Base-by-base conservation (phyloP, 2,113 vertebrate genomes). In the Oxyura jamaicensis region DNA sequence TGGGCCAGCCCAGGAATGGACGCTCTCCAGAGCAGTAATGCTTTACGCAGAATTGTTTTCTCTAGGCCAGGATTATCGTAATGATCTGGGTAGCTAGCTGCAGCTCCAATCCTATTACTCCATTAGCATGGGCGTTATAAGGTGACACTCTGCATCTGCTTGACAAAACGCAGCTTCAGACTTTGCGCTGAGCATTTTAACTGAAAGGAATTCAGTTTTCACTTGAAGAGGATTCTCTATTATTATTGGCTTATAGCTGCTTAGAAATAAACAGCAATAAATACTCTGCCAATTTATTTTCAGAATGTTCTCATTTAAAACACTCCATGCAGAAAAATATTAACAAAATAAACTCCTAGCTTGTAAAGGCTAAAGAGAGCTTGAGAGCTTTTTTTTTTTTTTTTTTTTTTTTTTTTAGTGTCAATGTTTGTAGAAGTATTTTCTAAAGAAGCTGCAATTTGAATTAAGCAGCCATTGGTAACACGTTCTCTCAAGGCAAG, bases 271-370 rank as follows among this genome's bases (percentile, higher is more conserved):
- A 93, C 84, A 78, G 90, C 95, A 89, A 91, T 95, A 97, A 97
- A 97, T 81, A 93, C 86, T 10, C 94, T 78, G 67, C 93, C 96
- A 95, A 95, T 97, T 97, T 94, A 79, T 92, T 96, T 93, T 77
- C 77, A 74, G 94, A 93, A 90, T 83, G 96, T 93, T 98, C 97
- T 92, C 94, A 86, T 97, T 89, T 96, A 95, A 95, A 97, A 94
- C 86, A 83, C 3, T 3, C 93, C 94, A 68, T 87, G 96, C 96
- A 95, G 96, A 93, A 97, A 97, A 97, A 97, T 96, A 97, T 95
- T 95, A 97, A 96, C 94, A 95, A 92, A 96, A 88, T 97, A 95
- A 97, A 95, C 94, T 89, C 90, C 78, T 83, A 13, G 69, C 91
- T 96, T 91, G 23, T 85, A 67, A 90, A 73, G 86, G 85, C 96